Base-by-base conservation (phyloP, 2,797 vertebrate species). In the Micromesistius poutassou region DNA sequence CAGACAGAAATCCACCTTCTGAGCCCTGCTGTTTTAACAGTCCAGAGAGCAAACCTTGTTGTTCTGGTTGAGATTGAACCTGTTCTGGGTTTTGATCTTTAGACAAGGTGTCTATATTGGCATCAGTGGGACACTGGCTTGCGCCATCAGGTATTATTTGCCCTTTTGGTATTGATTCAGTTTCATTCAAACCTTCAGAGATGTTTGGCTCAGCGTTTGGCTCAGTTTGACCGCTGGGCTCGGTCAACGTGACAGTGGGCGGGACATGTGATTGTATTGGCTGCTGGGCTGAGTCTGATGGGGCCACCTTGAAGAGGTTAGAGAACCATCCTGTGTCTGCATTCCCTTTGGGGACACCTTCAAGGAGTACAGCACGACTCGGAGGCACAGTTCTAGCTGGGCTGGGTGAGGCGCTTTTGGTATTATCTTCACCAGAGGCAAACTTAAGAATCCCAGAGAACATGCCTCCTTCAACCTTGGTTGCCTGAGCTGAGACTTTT, bases 301-400 rank as follows among this genome's bases (percentile, higher is more conserved):
- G 84, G 12, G 84, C 33, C 31, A 81, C 90, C 74, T 94, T 95
- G 82, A 95, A 95, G 30, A 95, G 90, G 79, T 94, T 95, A 74
- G 95, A 95, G 88, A 95, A 95, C 94, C 95, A 95, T 14, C 95
- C 93, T 1, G 93, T 94, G 80, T 95, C 94, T 31, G 88, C 75
- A 73, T 94, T 94, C 81, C 85, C 92, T 89, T 94, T 94, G 14
- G 94, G 90, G 33, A 85, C 77, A 86, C 82, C 93, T 86, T 95
- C 93, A 78, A 94, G 74, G 30, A 94, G 88, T 72, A 86, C 84
- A 77, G 89, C 78, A 10, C 88, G 91, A 77, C 79, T 91, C 78
- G 90, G 85, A 71, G 88, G 87, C 1, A 91, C 79, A 25, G 86
- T 82, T 85, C 89, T 92, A 35, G 76, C 3, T 71, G 83, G 80